Evolutionary conservation across 2,113 vertebrate species (phyloP), one percentile per base, ranked within the genome.

Genomic region (Tichodroma muraria): DNA sequence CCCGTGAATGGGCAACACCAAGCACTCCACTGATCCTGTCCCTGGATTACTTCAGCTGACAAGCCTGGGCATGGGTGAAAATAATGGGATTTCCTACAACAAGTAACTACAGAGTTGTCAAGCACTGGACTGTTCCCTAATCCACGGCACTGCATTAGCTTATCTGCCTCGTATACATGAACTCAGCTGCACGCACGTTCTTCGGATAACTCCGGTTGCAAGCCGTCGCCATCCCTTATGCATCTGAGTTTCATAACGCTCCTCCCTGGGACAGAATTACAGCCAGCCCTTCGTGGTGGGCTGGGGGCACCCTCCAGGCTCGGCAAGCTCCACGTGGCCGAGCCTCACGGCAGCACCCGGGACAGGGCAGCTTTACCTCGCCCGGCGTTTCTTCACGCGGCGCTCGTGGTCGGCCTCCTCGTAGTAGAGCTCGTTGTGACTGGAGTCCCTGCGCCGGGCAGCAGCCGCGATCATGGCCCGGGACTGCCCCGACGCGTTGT

Each of bases 341-440:
- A 76, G 68, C 19, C 27, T 8, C 0, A 0, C 4, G 2, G n/a
- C 10, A 3, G 49, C 35, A 17, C 1, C 8, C 0, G 0, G 60
- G n/a, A 6, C 35, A 15, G 35, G 27, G 49, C 2, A 2, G 5
- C 10, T 4, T 49, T 73, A 98, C 98, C 98, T 98, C 0, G 98
- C 98, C 12, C 97, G 97, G 40, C 98, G 97, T 69, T 98, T 98
- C 47, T 80, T 98, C 6, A 98, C 97, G 19, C 97, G 91, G 50
- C 98, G 97, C 23, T 98, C 98, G 0, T 98, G 97, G 30, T 98
- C 98, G 0, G 98, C 97, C 85, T 98, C 98, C 77, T 97, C 99
- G 0, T 99, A 99, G 97, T 99, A 99, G 70, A 99, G 91, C 95
- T 99, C 99, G 2, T 98, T 99, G 97, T 99, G 99, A 35, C 98